These are phyloP conservation scores for Heliopora coerulea DNA, from an alignment of 92 coral and sea anemone genomes.

Conservation along the genomic window DNA sequence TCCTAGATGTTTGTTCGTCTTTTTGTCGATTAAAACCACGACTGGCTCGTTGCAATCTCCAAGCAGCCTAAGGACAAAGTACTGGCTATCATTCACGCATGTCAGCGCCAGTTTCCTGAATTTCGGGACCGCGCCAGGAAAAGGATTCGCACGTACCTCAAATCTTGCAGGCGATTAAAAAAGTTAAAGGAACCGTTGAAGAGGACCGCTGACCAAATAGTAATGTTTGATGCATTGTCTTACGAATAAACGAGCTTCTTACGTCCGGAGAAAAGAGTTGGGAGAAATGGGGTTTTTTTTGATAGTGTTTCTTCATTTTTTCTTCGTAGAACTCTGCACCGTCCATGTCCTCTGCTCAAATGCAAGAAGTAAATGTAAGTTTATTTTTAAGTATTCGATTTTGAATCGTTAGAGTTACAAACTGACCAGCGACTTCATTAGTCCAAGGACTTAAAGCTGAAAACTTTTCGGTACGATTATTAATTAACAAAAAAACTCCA, in stretches of 20 bases:
- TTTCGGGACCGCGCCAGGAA: conserved; percentile 97
- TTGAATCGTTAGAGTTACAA: too few species aligned
- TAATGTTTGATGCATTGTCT: conserved; percentile 11
- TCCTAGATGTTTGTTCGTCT: conserved; percentile 93
- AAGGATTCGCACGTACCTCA: conserved; percentile 89
- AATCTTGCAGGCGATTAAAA: conserved; percentile 90
- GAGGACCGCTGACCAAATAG: conserved; percentile 99
- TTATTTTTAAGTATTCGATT: background rate
- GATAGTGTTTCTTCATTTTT: background rate
- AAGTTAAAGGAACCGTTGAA: conserved; percentile 90
- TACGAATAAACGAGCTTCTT: background rate
- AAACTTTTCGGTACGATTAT: too few species aligned
- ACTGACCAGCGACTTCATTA: too few species aligned
- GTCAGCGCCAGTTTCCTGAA: conserved; percentile 98
- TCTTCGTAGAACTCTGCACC: conserved; percentile 78
- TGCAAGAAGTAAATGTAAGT: conserved; percentile 98
- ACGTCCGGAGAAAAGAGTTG: background rate
- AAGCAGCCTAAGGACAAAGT: conserved; percentile 98
- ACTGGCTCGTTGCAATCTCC: conserved; percentile 96
- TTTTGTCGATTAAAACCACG: conserved; percentile 95
- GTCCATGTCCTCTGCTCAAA: conserved; percentile 96
- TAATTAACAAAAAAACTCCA: background rate
- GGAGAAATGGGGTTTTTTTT: too few species aligned
- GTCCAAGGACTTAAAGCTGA: too few species aligned
- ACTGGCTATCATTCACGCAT: conserved; percentile 92